These are phyloP conservation scores for Melanerpes formicivorus DNA, from an alignment of 2,113 vertebrate species.

Conservation along the genomic window DNA sequence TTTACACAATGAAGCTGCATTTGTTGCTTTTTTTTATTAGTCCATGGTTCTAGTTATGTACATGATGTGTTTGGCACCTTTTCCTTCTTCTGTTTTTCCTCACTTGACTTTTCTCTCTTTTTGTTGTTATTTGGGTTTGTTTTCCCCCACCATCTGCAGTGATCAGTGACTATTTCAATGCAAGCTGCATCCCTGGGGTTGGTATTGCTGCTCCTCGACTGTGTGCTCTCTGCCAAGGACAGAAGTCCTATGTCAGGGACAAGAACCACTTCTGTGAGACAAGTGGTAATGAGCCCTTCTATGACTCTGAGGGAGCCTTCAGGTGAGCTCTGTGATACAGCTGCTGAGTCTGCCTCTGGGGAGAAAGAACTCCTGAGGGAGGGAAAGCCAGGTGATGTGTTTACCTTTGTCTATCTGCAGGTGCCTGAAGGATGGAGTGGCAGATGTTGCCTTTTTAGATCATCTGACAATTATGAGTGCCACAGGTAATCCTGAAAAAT, in stretches of 20 bases:
- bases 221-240: slow-evolving; percentile 85
- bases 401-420: slow-evolving; percentile 66
- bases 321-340: slow-evolving; percentile 72
- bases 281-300: slow-evolving; percentile 86
- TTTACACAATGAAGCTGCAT: not conserved
- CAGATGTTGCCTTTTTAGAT: slow-evolving; percentile 90
- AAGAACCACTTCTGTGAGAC: slow-evolving; percentile 89
- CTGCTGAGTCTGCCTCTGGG: not conserved
- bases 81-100: not conserved
- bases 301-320: slow-evolving; percentile 87
- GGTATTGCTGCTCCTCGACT: slow-evolving; percentile 75
- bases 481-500: slow-evolving; percentile 73
- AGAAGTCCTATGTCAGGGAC: slow-evolving; percentile 85
- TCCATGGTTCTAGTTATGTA: not conserved
- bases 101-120: not conserved
- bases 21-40: not conserved
- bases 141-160: slow-evolving; percentile 56
- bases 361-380: not conserved
- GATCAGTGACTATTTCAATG: slow-evolving; percentile 83
- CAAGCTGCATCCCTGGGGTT: slow-evolving; percentile 87
- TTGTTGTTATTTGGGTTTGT: not conserved
- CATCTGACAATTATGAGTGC: slow-evolving; percentile 80
- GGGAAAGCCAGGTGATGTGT: not conserved
- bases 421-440: slow-evolving; percentile 81
- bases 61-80: not conserved